phyloP scores from a whole-genome alignment of 2,797 vertebrate species.

The Crax fasciolata region DNA sequence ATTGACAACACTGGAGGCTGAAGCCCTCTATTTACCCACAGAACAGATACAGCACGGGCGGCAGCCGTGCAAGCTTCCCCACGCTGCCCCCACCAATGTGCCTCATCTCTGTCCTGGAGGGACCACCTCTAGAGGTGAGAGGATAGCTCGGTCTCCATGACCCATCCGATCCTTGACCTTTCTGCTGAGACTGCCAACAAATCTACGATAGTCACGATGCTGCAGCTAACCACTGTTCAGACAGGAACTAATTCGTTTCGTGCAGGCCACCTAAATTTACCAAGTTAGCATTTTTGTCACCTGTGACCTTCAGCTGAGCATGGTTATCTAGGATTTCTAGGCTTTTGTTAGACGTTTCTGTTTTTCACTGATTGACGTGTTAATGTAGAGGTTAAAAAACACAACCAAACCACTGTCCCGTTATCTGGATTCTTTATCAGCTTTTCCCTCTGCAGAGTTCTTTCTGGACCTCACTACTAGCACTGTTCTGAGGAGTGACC shows the following conservation, averaged over 20 bases:
- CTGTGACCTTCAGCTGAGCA: not conserved
- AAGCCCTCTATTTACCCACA: slow-evolving; percentile 83
- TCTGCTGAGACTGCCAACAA: slow-evolving; percentile 77
- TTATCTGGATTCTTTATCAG: not conserved
- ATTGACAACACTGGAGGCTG: slow-evolving; percentile 81
- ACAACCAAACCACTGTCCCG: not conserved
- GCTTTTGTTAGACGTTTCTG: not conserved
- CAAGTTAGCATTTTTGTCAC: not conserved
- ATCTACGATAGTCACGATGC: slow-evolving; percentile 34
- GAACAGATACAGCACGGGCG: slow-evolving; percentile 81
- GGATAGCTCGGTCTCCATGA: slow-evolving; percentile 79
- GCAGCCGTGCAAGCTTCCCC: slow-evolving; percentile 81
- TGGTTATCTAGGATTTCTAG: not conserved
- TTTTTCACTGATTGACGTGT: not conserved
- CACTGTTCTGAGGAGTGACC: not conserved
- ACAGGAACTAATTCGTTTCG: not conserved
- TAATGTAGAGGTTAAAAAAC: not conserved
- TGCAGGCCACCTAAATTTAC: slow-evolving; percentile 34
- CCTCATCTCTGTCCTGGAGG: slow-evolving; percentile 83
- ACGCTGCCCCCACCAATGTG: slow-evolving; percentile 80
- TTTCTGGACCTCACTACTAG: not conserved
- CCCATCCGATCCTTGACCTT: slow-evolving; percentile 76
- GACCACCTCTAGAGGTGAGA: slow-evolving; percentile 84
- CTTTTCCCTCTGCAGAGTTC: not conserved
- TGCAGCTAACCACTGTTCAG: slow-evolving; percentile 35